Evolutionary conservation across 2,113 vertebrate species (phyloP).

Genomic region (Grallaria varia): DNA sequence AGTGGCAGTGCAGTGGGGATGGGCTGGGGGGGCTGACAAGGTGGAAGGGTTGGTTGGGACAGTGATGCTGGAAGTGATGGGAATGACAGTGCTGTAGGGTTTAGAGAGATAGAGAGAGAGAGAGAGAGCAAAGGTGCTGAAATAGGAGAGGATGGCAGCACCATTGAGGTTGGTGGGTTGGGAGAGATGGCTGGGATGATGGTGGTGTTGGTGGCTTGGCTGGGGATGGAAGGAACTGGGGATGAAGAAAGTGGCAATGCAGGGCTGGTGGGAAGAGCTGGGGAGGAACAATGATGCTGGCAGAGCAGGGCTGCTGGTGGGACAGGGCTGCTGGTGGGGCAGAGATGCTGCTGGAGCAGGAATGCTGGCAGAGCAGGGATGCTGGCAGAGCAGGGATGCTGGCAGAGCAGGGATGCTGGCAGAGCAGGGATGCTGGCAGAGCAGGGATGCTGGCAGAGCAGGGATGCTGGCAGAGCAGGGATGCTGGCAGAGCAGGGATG

Average conservation of each 20-base stretch:
- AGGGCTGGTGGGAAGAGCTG: not conserved
- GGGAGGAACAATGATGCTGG: not conserved
- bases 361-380: too few relatives aligned
- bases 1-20: not conserved
- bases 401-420: too few relatives aligned
- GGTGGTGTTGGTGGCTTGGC: not conserved
- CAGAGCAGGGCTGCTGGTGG: rapidly evolving
- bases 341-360: not conserved
- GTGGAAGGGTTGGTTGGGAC: not conserved
- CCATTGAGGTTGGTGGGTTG: rapidly evolving
- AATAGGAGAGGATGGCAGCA: not conserved
- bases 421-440: too few relatives aligned
- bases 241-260: not conserved
- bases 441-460: not conserved
- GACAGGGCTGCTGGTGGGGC: too few relatives aligned
- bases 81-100: not conserved
- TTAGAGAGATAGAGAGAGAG: not conserved
- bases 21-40: not conserved
- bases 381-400: too few relatives aligned
- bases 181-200: not conserved
- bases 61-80: not conserved
- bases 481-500: not conserved
- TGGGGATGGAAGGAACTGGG: not conserved
- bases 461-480: too few relatives aligned
- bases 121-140: not conserved